These are phyloP conservation scores for Drosophila atripex DNA, from an alignment of 2,888 invertebrate genomes.

Conservation along the genomic window DNA sequence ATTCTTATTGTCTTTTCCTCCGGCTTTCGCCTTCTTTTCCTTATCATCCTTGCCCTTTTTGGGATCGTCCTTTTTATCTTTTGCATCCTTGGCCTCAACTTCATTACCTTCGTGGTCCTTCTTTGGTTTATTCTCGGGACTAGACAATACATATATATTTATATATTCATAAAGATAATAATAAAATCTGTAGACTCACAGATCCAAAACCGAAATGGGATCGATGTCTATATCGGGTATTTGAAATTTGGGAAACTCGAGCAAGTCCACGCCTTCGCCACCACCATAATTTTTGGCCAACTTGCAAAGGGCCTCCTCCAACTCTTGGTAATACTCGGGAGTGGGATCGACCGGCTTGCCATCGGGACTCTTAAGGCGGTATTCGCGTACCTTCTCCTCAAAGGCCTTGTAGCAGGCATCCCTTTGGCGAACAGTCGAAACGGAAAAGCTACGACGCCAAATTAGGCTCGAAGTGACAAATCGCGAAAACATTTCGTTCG, in stretches of 20 bases:
- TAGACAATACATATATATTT: neutral
- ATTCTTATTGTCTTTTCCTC: neutral
- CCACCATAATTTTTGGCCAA: slow-evolving; percentile 25
- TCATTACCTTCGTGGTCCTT: neutral
- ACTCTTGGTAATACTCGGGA: slow-evolving; percentile 25
- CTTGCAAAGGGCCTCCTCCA: slow-evolving; percentile 7
- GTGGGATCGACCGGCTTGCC: slow-evolving; percentile 31
- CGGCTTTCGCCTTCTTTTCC: neutral
- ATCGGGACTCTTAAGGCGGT: slow-evolving; percentile 24
- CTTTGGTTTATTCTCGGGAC: slow-evolving; percentile 11
- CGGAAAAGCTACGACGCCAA: neutral
- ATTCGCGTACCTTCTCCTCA: slow-evolving; percentile 34
- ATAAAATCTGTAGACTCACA: slow-evolving; percentile 5
- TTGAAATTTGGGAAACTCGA: slow-evolving; percentile 31
- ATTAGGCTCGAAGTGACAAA: neutral
- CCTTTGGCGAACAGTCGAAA: neutral
- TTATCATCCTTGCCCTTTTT: neutral
- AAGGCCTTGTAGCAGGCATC: slow-evolving; percentile 26
- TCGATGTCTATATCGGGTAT: slow-evolving; percentile 23
- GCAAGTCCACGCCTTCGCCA: slow-evolving; percentile 26
- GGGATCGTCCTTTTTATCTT: neutral
- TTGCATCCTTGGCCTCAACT: neutral
- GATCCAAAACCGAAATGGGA: slow-evolving; percentile 23
- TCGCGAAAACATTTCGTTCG: slow-evolving; percentile 7
- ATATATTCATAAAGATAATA: neutral